Evolutionary conservation across 2,888 invertebrate species (phyloP).

Genomic region (Lepidochrysops patricia): DNA sequence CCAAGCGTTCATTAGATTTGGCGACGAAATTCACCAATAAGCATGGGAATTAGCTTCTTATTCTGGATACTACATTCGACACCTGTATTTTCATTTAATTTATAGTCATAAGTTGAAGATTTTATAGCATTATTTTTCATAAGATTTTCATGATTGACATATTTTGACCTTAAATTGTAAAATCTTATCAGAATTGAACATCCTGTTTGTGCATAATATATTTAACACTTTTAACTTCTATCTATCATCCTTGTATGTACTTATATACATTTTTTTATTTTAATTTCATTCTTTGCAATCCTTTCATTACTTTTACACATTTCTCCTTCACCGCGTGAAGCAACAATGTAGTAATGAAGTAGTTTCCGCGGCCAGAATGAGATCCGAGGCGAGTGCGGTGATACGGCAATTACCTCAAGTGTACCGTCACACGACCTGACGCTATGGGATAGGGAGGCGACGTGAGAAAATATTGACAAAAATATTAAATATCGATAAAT

Average conservation of each 20-base stretch:
- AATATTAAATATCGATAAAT: conserved; percentile 20
- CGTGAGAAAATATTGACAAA: no score
- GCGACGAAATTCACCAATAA: conserved; percentile 36
- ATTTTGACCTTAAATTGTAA: no score
- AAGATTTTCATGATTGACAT: no score
- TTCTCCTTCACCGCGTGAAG: not conserved
- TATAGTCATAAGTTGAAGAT: no score
- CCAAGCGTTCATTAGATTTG: conserved; percentile 37
- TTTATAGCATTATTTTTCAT: no score
- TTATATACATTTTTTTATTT: no score
- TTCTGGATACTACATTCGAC: conserved; percentile 27
- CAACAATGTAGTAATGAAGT: conserved; percentile 23
- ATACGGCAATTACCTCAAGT: conserved; percentile 65
- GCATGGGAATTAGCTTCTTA: conserved; percentile 29
- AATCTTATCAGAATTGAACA: no score
- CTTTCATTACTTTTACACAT: not conserved
- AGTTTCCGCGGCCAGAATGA: conserved; percentile 30
- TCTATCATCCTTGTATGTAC: no score
- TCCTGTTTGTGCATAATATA: no score
- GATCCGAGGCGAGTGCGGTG: conserved; percentile 35
- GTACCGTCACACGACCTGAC: conserved; percentile 55
- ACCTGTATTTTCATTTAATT: not conserved
- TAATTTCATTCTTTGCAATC: not conserved
- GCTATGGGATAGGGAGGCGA: conserved; percentile 37
- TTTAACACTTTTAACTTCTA: no score